These are phyloP conservation scores for Fratercula arctica DNA, from an alignment of 2,797 vertebrate genomes.

Conservation along the genomic window DNA sequence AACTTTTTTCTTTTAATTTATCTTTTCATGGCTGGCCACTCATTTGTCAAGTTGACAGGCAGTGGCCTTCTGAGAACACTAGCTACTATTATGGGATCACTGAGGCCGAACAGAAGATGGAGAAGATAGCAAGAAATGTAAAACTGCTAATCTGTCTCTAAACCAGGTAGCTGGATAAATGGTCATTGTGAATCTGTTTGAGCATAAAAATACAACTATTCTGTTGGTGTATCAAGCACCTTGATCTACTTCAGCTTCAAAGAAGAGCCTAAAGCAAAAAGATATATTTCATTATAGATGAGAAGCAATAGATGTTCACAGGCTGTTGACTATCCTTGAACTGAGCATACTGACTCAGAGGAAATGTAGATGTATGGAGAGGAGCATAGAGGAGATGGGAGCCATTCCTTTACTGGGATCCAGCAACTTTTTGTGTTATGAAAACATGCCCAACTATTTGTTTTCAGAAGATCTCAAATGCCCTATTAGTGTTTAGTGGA, in stretches of 20 bases:
- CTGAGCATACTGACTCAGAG: neutral
- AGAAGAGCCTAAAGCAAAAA: neutral
- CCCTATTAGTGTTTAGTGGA: neutral
- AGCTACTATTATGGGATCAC: neutral
- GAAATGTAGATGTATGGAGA: neutral
- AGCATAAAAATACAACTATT: neutral
- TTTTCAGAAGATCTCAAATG: neutral
- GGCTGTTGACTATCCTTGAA: neutral
- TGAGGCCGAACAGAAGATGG: neutral
- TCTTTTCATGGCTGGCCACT: conserved; percentile 4
- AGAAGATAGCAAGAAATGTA: conserved; percentile 9
- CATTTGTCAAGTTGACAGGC: conserved; percentile 44
- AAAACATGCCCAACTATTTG: neutral
- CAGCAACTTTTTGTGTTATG: neutral
- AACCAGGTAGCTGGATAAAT: neutral
- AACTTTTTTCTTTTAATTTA: conserved; percentile 8
- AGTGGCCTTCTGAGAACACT: neutral
- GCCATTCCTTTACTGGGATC: neutral
- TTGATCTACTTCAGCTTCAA: conserved; percentile 3
- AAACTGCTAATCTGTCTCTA: neutral
- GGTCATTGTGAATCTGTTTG: neutral
- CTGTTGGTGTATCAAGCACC: neutral
- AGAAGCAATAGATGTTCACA: neutral
- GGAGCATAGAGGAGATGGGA: neutral
- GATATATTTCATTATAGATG: neutral